Conservation (phyloP, 2,888 invertebrate species). For the Apocheima hispidaria region DNA sequence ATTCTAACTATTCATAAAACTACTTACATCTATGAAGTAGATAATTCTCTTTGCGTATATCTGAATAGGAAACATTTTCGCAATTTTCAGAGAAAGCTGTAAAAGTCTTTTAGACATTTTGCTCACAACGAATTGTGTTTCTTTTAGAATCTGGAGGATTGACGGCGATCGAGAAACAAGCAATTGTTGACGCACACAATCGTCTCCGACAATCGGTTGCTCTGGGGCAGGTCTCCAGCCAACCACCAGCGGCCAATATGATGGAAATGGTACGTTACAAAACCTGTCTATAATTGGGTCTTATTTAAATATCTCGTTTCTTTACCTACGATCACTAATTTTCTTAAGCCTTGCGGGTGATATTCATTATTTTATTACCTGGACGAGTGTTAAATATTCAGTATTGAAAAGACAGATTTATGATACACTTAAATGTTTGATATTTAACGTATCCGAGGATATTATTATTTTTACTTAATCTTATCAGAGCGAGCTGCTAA, state of each 20-base stretch:
- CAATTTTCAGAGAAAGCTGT: not conserved
- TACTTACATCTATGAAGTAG: slow-evolving; percentile 29
- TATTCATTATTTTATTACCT: slow-evolving; percentile 50
- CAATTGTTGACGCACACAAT: slow-evolving; percentile 93
- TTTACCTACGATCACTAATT: slow-evolving; percentile 13
- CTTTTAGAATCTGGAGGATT: slow-evolving; percentile 88
- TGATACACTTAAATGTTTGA: slow-evolving; percentile 41
- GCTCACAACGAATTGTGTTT: slow-evolving; percentile 18
- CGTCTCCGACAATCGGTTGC: slow-evolving; percentile 92
- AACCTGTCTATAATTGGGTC: slow-evolving; percentile 24
- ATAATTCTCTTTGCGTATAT: slow-evolving; percentile 35
- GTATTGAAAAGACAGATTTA: slow-evolving; percentile 45
- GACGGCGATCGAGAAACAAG: slow-evolving; percentile 89
- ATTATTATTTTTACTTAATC: slow-evolving; percentile 36
- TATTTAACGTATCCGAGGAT: slow-evolving; percentile 43
- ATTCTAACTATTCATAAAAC: slow-evolving; percentile 65
- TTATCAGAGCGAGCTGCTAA: slow-evolving; percentile 34
- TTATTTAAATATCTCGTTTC: slow-evolving; percentile 29
- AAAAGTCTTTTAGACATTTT: not conserved
- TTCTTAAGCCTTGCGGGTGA: slow-evolving; percentile 36
- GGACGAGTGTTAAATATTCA: slow-evolving; percentile 41
- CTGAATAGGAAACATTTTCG: slow-evolving; percentile 39
- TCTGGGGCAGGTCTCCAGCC: slow-evolving; percentile 90
- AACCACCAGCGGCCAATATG: slow-evolving; percentile 94
- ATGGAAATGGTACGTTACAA: slow-evolving; percentile 90